These are phyloP conservation scores for Phrynocephalus forsythii DNA, from an alignment of 2,797 vertebrate species.

Conservation along the genomic window DNA sequence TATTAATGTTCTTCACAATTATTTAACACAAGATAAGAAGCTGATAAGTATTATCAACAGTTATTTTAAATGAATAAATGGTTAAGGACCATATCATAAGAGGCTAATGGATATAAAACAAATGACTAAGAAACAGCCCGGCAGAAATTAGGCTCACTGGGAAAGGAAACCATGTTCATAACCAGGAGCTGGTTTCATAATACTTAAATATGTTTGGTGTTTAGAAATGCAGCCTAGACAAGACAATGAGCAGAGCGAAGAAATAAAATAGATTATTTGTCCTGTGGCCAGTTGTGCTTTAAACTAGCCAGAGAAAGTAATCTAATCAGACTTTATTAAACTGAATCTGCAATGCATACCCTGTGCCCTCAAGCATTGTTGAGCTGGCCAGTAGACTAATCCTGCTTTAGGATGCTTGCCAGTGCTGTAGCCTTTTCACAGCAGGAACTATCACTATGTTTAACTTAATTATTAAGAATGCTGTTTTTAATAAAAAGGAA, in stretches of 20 bases:
- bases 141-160: background rate
- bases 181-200: slow-evolving; percentile 45
- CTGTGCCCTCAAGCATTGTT: slow-evolving; percentile 74
- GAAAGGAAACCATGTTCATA: slow-evolving; percentile 32
- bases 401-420: slow-evolving; percentile 66
- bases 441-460: slow-evolving; percentile 43
- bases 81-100: slow-evolving; percentile 11
- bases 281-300: slow-evolving; percentile 64
- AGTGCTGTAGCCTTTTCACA: slow-evolving; percentile 58
- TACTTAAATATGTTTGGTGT: slow-evolving; percentile 65
- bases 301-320: slow-evolving; percentile 76
- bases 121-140: background rate
- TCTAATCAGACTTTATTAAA: slow-evolving; percentile 78
- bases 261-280: slow-evolving; percentile 73
- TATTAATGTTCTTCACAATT: background rate
- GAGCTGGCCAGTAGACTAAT: slow-evolving; percentile 70
- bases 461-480: slow-evolving; percentile 45
- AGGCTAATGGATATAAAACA: background rate
- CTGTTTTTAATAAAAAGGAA: slow-evolving; percentile 38
- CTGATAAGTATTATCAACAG: background rate
- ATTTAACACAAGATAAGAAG: background rate
- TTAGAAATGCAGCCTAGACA: slow-evolving; percentile 65
- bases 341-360: slow-evolving; percentile 67
- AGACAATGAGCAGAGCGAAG: slow-evolving; percentile 67
- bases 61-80: slow-evolving; percentile 17